phyloP scores from a whole-genome alignment of 2,888 invertebrate genomes.

The Lissonota sp. region DNA sequence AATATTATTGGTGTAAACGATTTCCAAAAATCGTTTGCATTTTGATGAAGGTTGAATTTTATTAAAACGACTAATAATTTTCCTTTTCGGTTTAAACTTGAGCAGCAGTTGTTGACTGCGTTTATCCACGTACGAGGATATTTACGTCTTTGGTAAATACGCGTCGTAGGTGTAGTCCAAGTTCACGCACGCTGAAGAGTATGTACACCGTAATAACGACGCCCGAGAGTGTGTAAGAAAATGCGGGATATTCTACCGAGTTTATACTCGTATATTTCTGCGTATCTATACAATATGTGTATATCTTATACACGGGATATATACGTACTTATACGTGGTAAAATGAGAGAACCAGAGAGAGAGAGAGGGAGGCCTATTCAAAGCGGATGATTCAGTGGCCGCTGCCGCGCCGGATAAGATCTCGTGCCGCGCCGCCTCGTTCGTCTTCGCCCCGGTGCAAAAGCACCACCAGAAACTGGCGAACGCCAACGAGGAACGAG shows the following conservation, averaged over 20 bases:
- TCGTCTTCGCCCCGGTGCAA: slow-evolving; percentile 72
- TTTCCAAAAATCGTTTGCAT: no score
- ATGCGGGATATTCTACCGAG: slow-evolving; percentile 36
- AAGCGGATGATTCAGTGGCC: slow-evolving; percentile 83
- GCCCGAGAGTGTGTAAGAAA: slow-evolving; percentile 11
- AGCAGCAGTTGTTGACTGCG: no score
- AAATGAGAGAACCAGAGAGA: slow-evolving; percentile 76
- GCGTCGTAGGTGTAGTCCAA: slow-evolving; percentile 49
- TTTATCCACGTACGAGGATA: no score
- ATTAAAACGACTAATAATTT: no score
- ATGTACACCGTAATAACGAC: slow-evolving; percentile 49
- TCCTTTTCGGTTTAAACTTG: no score
- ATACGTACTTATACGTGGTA: slow-evolving; percentile 73
- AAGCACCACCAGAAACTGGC: slow-evolving; percentile 62
- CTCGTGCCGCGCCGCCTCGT: slow-evolving; percentile 80
- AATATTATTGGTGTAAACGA: no score
- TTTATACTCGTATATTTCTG: slow-evolving; percentile 35
- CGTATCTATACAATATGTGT: slow-evolving; percentile 34
- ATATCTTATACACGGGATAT: slow-evolving; percentile 66
- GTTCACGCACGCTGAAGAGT: slow-evolving; percentile 33
- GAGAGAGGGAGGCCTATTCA: slow-evolving; percentile 82
- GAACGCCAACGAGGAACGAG: slow-evolving; percentile 72
- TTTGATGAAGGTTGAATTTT: no score
- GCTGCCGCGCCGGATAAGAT: slow-evolving; percentile 82
- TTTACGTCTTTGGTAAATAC: no score